Evolutionary conservation across 2,113 vertebrate genomes (phyloP), one percentile per base, ranked within the genome.

Genomic region (Sapayoa aenigma): DNA sequence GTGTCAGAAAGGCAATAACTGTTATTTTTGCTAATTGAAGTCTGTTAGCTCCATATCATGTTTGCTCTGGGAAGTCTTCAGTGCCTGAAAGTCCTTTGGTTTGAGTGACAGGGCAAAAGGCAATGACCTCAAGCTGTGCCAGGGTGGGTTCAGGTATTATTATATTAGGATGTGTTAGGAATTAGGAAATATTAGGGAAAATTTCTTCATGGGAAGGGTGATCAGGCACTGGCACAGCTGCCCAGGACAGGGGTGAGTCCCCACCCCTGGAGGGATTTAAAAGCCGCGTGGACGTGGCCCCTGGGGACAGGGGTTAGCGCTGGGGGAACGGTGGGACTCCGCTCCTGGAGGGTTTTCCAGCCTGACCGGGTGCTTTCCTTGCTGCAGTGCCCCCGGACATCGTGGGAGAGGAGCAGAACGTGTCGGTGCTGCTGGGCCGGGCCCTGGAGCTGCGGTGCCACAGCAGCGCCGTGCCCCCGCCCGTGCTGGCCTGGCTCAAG

Each of bases 381-480:
- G 60, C 47, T 74, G 30, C 95, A 99, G 99, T 99, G 91, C 99
- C 99, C 7, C 99, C 99, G 2, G 98, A 99, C 96, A 99, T 99
- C 93, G 97, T 97, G 97, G 99, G 99, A 14, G 99, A 99, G 95
- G 99, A 99, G 89, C 98, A 98, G 93, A 99, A 99, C 6, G 79
- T 98, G 82, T 99, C 99, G 0, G 98, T 98, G 73, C 96, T 99
- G 97, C 96, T 98, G 16, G 97, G 98, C 15, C 98, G 97, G 73
- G 80, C 97, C 0, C 95, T 99, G 93, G 98, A 99, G 96, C 97
- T 99, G 67, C 97, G 81, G 9, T 99, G 99, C 96, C 98, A 97
- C 72, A 98, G 99, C 21, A 98, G 98, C 9, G 99, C 99, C 4
- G 85, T 99, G 27, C 99, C 99, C 2, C 98, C 98, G 1, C 99